Percentiles rank a stretch among this genome's conserved stretches.
These are phyloP conservation scores for Pangasianodon gigas DNA, from an alignment of 2,113 vertebrate species.

Conservation along the genomic window DNA sequence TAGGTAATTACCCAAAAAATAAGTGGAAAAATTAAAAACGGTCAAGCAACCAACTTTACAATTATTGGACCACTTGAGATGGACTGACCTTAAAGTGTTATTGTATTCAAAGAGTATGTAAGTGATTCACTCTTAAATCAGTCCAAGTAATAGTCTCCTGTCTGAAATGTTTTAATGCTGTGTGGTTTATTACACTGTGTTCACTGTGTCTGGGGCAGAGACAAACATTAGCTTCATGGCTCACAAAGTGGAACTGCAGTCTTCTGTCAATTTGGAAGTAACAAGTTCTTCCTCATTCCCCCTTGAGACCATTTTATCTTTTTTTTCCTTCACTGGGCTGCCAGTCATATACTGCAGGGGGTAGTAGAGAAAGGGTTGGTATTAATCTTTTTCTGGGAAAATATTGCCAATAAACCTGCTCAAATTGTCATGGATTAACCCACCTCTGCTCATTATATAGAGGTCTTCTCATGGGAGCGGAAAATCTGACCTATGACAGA, in stretches of 20 bases:
- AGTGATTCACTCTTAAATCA: slow-evolving; percentile 40
- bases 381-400: slow-evolving; percentile 60
- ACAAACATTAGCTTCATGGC: slow-evolving; percentile 84
- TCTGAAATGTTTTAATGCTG: slow-evolving; percentile 60
- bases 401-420: slow-evolving; percentile 52
- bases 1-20: no score
- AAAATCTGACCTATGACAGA: slow-evolving; percentile 5
- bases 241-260: slow-evolving; percentile 80
- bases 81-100: no score
- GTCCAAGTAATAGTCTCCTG: slow-evolving; percentile 41
- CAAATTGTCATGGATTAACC: slow-evolving; percentile 43
- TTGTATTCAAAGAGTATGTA: no score
- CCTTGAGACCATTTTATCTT: slow-evolving; percentile 72
- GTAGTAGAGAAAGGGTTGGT: slow-evolving; percentile 42
- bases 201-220: slow-evolving; percentile 68
- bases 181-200: slow-evolving; percentile 66
- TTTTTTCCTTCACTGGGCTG: slow-evolving; percentile 74
- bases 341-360: slow-evolving; percentile 65
- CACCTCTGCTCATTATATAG: slow-evolving; percentile 45
- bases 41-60: no score
- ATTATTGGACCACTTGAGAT: no score
- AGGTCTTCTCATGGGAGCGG: neutral
- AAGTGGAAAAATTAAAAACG: no score
- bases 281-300: slow-evolving; percentile 71
- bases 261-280: slow-evolving; percentile 72